Conservation (phyloP, 2,888 invertebrate species). For the Chrysotoxum bicinctum region DNA sequence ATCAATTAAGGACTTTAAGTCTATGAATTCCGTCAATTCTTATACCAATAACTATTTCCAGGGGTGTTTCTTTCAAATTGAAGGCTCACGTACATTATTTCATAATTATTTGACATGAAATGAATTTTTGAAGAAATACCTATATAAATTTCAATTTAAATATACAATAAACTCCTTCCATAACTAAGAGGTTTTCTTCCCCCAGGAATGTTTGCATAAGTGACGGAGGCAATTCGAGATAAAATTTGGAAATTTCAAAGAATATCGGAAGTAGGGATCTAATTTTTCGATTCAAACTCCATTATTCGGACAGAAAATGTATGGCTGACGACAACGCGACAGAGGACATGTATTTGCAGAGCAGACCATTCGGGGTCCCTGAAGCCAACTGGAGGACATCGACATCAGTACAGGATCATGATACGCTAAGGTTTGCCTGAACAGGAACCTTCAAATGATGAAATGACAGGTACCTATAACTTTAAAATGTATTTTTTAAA, state of each 20-base stretch:
- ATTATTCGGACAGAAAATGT: too few relatives aligned
- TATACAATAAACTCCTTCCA: constrained; percentile 16
- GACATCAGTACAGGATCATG: too few relatives aligned
- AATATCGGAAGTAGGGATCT: too few relatives aligned
- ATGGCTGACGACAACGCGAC: too few relatives aligned
- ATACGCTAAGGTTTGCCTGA: too few relatives aligned
- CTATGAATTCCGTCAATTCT: constrained; percentile 34
- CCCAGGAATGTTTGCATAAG: background rate
- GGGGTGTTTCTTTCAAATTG: background rate
- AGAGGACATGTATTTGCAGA: too few relatives aligned
- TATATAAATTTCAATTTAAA: constrained; percentile 32
- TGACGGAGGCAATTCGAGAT: background rate
- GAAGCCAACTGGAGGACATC: too few relatives aligned
- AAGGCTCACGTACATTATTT: constrained; percentile 4
- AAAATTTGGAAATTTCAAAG: background rate
- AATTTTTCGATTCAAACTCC: too few relatives aligned
- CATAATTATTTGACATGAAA: constrained; percentile 1
- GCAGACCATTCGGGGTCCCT: too few relatives aligned
- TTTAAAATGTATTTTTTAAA: too few relatives aligned
- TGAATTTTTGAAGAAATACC: background rate
- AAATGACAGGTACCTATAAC: too few relatives aligned
- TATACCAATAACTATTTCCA: constrained; percentile 3
- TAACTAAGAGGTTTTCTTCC: background rate
- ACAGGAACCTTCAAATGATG: too few relatives aligned
- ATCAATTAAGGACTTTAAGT: constrained; percentile 62